Evolutionary conservation across 2,888 invertebrate genomes (phyloP), one percentile per base, ranked within the genome.

Genomic region (Aspidiotus rigidus): DNA sequence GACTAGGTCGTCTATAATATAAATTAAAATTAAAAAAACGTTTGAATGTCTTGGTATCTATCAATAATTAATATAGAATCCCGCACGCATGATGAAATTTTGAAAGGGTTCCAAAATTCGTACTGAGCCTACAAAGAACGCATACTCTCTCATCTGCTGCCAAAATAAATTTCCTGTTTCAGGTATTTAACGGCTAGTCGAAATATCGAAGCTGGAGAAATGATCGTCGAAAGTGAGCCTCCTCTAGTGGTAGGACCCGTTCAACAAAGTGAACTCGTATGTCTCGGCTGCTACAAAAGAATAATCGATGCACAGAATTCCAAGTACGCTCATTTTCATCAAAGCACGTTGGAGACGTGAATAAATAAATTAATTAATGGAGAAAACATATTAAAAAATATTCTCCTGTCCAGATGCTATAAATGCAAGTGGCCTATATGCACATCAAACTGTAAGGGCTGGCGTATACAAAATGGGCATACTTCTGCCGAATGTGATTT

Each of bases 401-500:
- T 59, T 59, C 6, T 10, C 13, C 59, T 57, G 69, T 69, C 17
- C 66, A 74, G 74, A 70, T 75, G 75, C 61, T 54, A 59, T 8
- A 64, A 61, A 28, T 77, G 76, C 56, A 71, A 72, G 11, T 76
- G 76, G 76, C 77, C 77, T 3, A 57, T 76, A 69, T 77, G 77
- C 70, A 70, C 72, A 7, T 62, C 71, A 6, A 60, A 71, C n/a
- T 77, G 77, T 61, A 64, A 70, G 15, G 74, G 74, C 5, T 55
- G 72, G 7, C 41, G 70, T 44, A 54, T 75, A 44, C 74, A 82
- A 55, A 74, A 79, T 0, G 80, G 82, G 56, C 90, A 90, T 76
- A 80, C 79, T 53, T 77, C 81, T 64, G 81, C 80, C 64, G 90
- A 91, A 78, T 91, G 90, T 74, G 62, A 78, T 77, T 57, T 78